phyloP scores from a whole-genome alignment of 2,113 vertebrate genomes.

The Paracanthobrama guichenoti region DNA sequence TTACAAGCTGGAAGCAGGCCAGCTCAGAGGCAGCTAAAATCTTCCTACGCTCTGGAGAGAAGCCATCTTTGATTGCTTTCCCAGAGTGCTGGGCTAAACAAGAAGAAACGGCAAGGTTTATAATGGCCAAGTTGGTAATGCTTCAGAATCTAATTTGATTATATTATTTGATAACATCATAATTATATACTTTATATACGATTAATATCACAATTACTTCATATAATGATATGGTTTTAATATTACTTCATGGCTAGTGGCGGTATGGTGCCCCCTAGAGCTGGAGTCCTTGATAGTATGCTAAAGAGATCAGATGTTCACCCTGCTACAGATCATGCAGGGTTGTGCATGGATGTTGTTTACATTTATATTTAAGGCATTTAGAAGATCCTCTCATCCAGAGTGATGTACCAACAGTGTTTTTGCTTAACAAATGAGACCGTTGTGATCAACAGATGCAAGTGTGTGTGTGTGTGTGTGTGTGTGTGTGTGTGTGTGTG shows the following conservation, averaged over 20 bases:
- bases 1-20: constrained; percentile 1
- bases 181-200: not conserved
- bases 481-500: too few species aligned
- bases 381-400: not conserved
- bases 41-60: not conserved
- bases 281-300: not conserved
- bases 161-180: not conserved
- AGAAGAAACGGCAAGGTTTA: not conserved
- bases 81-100: constrained; percentile 17
- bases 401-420: not conserved
- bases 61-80: constrained; percentile 40
- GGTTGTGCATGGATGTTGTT: not conserved
- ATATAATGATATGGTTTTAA: not conserved
- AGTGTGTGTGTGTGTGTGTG: too few species aligned
- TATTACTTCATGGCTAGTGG: not conserved
- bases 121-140: not conserved
- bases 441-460: not conserved
- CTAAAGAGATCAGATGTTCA: not conserved
- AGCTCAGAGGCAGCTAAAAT: constrained; percentile 25
- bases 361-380: not conserved
- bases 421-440: not conserved
- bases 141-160: not conserved
- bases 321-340: not conserved
- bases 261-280: not conserved
- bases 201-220: not conserved